A percentile compares a stretch with the other conserved stretches of the same genome.
These are phyloP conservation scores for Iguana delicatissima DNA, from an alignment of 2,797 vertebrate species.

Conservation along the genomic window DNA sequence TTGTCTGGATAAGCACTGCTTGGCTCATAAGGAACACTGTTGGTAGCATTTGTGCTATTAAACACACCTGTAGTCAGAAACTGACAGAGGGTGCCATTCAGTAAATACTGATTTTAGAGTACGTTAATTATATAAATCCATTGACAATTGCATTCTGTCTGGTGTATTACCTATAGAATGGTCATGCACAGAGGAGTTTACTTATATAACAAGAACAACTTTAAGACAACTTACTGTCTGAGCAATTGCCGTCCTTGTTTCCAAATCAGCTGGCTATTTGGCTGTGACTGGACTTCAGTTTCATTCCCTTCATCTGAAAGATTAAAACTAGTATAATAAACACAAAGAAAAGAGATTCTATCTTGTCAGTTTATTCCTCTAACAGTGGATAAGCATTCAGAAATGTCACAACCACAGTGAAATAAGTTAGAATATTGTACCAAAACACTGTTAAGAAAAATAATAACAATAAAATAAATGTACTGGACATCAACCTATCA, in stretches of 20 bases:
- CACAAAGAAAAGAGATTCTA: background rate
- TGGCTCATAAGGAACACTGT: background rate
- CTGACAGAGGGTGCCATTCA: background rate
- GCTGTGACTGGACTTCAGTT: constrained; percentile 89
- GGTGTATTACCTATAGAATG: background rate
- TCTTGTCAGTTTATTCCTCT: background rate
- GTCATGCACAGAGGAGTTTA: background rate
- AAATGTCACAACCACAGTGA: background rate
- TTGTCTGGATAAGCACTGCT: background rate
- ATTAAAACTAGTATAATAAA: constrained; percentile 4
- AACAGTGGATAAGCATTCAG: background rate
- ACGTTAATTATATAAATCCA: no score
- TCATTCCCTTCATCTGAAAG: constrained; percentile 95
- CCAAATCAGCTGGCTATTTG: constrained; percentile 98
- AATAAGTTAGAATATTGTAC: background rate
- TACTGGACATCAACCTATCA: background rate
- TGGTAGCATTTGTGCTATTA: background rate
- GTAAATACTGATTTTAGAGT: background rate
- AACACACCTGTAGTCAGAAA: background rate
- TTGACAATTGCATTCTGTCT: background rate
- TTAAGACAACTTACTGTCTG: constrained; percentile 90
- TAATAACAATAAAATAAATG: background rate
- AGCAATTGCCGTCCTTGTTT: constrained; percentile 97
- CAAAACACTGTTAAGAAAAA: background rate
- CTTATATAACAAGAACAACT: background rate